A percentile compares a stretch with the other conserved stretches of the same genome.
phyloP scores from a whole-genome alignment of 2,888 invertebrate species.

The Pyrgus malvae region DNA sequence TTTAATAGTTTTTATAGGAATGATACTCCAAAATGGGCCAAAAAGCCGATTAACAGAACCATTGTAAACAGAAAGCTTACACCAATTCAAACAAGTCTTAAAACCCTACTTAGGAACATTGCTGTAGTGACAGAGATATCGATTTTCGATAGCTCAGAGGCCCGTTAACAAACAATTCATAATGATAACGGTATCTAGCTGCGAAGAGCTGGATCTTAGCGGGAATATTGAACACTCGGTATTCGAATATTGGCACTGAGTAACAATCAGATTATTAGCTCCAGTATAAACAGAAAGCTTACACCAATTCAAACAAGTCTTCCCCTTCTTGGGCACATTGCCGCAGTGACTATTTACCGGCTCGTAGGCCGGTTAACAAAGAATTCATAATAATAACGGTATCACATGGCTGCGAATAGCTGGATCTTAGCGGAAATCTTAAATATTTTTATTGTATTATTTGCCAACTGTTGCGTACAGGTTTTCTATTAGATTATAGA shows the following conservation, averaged over 20 bases:
- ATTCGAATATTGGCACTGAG: background rate
- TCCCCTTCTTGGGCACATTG: background rate
- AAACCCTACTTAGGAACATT: background rate
- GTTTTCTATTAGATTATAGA: too few relatives aligned
- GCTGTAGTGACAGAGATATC: slow-evolving; percentile 37
- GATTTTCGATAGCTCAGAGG: slow-evolving; percentile 35
- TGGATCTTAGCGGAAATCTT: too few relatives aligned
- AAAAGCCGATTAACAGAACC: background rate
- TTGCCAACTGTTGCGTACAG: too few relatives aligned
- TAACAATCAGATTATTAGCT: background rate
- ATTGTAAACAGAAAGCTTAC: background rate
- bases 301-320: background rate
- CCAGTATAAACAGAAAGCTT: background rate
- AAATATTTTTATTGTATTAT: too few relatives aligned
- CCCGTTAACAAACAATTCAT: slow-evolving; percentile 49
- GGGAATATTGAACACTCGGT: slow-evolving; percentile 63
- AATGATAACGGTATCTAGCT: slow-evolving; percentile 46
- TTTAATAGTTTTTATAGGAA: too few relatives aligned
- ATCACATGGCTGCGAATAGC: too few relatives aligned
- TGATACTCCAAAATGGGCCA: too few relatives aligned
- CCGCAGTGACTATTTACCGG: background rate
- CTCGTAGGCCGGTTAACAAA: background rate
- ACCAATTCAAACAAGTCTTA: background rate
- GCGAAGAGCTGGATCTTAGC: slow-evolving; percentile 42
- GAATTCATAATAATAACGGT: background rate